These are phyloP conservation scores for Dolomedes plantarius DNA, from an alignment of 2,888 invertebrate genomes.

Conservation along the genomic window DNA sequence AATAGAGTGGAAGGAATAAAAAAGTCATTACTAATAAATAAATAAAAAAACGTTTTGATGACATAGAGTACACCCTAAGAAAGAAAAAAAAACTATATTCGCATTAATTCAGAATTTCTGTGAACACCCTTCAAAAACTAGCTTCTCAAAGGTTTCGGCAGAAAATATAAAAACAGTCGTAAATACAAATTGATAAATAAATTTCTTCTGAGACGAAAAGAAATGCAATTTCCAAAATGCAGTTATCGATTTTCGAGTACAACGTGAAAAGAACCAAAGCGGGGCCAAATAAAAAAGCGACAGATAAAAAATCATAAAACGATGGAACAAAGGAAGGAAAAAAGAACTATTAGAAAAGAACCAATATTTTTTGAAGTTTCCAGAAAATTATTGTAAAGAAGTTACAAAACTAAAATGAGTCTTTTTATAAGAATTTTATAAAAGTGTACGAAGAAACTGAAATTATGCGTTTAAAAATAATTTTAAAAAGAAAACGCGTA, in stretches of 20 bases:
- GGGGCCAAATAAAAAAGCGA: background rate
- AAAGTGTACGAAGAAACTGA: background rate
- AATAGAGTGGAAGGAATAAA: background rate
- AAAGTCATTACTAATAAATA: background rate
- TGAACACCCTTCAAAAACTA: background rate
- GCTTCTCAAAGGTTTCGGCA: background rate
- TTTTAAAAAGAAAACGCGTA: background rate
- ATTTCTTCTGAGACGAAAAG: constrained; percentile 11
- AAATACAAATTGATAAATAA: constrained; percentile 18
- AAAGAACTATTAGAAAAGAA: constrained; percentile 11
- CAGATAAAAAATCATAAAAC: constrained; percentile 16
- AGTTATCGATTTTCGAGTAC: constrained; percentile 11
- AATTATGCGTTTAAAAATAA: background rate
- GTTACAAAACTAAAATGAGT: background rate
- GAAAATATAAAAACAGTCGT: constrained; percentile 17
- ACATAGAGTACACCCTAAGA: background rate
- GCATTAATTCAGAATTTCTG: constrained; percentile 3
- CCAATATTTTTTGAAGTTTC: constrained; percentile 1
- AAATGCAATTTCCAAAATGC: constrained; percentile 8
- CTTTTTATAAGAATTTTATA: background rate
- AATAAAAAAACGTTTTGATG: background rate
- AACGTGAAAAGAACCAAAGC: constrained; percentile 1
- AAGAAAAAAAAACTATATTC: background rate
- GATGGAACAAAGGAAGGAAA: background rate
- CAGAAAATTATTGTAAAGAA: constrained; percentile 8